phyloP scores from a whole-genome alignment of 1,140 invertebrate species.

The Neodiprion fabricii region DNA sequence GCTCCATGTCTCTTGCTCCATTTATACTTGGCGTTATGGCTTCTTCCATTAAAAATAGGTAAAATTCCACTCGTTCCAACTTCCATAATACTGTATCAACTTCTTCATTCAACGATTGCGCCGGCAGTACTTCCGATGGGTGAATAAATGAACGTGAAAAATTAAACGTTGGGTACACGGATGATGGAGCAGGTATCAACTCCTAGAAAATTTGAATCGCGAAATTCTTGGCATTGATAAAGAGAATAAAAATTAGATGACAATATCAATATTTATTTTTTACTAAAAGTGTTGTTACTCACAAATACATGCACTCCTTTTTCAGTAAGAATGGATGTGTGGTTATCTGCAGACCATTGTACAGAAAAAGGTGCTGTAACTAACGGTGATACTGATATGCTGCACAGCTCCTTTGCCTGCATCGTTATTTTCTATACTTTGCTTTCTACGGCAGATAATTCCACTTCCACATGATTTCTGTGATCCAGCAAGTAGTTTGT shows the following conservation, averaged over 20 bases:
- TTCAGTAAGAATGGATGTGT: slow-evolving; percentile 52
- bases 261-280: not conserved
- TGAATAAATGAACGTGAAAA: slow-evolving; percentile 51
- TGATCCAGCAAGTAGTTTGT: too few species aligned
- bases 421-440: slow-evolving; percentile 20
- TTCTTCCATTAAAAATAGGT: slow-evolving; percentile 44
- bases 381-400: slow-evolving; percentile 41
- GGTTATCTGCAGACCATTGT: slow-evolving; percentile 57
- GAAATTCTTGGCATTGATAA: not conserved
- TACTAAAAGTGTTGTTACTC: slow-evolving; percentile 34
- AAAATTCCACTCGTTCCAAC: slow-evolving; percentile 44
- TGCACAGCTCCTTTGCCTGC: slow-evolving; percentile 50
- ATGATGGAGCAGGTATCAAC: slow-evolving; percentile 47
- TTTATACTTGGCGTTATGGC: slow-evolving; percentile 45
- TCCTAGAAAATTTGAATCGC: slow-evolving; percentile 40
- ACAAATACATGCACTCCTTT: slow-evolving; percentile 53
- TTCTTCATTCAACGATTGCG: slow-evolving; percentile 30
- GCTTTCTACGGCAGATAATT: too few species aligned
- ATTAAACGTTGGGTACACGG: slow-evolving; percentile 38
- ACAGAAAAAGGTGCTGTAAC: slow-evolving; percentile 43
- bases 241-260: slow-evolving; percentile 12
- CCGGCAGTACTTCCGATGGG: slow-evolving; percentile 40
- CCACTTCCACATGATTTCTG: too few species aligned
- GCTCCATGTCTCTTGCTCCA: slow-evolving; percentile 28
- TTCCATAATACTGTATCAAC: slow-evolving; percentile 38